Conservation (phyloP, 2,113 vertebrate species). For the Dicaeum eximium region DNA sequence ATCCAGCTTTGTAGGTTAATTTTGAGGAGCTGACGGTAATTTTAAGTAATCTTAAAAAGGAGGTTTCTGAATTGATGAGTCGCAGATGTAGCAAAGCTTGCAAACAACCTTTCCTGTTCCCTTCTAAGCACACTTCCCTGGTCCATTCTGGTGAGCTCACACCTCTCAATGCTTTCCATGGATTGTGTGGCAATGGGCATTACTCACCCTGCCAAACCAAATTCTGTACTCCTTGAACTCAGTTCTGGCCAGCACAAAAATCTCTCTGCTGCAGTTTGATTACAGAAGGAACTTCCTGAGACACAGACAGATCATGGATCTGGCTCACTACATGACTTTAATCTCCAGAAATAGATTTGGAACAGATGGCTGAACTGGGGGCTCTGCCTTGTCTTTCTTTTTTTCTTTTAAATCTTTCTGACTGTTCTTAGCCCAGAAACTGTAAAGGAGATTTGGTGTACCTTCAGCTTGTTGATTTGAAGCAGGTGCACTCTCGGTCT, state of each 20-base stretch:
- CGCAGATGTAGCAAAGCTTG: background rate
- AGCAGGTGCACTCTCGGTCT: background rate
- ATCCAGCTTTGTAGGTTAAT: background rate
- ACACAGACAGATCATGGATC: background rate
- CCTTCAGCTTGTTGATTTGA: constrained; percentile 50
- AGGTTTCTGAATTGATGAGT: background rate
- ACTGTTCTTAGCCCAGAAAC: background rate
- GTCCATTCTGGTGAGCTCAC: background rate
- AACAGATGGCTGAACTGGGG: background rate
- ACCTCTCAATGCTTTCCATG: background rate
- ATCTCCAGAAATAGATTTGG: background rate
- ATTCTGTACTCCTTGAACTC: background rate
- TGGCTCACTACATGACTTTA: background rate
- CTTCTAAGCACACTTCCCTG: background rate
- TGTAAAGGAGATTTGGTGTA: background rate
- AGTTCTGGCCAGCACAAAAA: background rate
- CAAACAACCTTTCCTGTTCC: background rate
- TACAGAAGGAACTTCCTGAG: background rate
- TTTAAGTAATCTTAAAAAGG: background rate
- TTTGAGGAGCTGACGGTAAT: background rate
- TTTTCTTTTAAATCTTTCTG: background rate
- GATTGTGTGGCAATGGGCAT: background rate
- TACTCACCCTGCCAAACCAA: background rate
- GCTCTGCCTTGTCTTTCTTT: background rate
- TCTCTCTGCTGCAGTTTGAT: background rate